phyloP scores from a whole-genome alignment of 1,140 invertebrate species.

The Hypothenemus hampei region DNA sequence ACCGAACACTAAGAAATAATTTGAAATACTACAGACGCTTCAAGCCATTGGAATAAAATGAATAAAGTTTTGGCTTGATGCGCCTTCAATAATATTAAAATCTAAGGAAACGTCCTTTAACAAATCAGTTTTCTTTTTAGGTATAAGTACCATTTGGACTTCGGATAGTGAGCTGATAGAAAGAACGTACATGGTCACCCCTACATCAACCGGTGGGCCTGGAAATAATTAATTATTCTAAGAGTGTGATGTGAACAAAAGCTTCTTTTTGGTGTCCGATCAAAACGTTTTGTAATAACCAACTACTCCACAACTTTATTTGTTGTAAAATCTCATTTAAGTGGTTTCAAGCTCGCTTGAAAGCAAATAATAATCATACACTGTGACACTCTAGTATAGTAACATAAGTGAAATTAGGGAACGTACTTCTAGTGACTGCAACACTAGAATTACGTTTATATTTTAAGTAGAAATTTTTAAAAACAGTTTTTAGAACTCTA shows the following conservation, averaged over 20 bases:
- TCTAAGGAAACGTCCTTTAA: background rate
- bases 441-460: background rate
- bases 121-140: background rate
- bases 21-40: background rate
- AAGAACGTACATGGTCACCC: constrained; percentile 97
- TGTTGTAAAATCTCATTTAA: too few species aligned
- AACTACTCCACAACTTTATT: too few species aligned
- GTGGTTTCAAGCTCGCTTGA: too few species aligned
- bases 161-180: constrained; percentile 98
- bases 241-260: too few species aligned
- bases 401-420: background rate
- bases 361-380: constrained; percentile 12
- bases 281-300: too few species aligned
- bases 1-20: constrained; percentile 23
- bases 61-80: too few species aligned
- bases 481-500: too few species aligned
- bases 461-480: background rate
- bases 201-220: constrained; percentile 93
- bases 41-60: too few species aligned
- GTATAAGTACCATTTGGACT: constrained; percentile 90
- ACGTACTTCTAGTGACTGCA: background rate
- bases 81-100: too few species aligned
- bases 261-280: too few species aligned
- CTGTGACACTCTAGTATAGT: constrained; percentile 1
- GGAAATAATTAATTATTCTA: too few species aligned